A percentile compares a stretch with the other conserved stretches of the same genome.
Conservation (phyloP, 2,888 invertebrate species). For the Plagodis dolabraria region DNA sequence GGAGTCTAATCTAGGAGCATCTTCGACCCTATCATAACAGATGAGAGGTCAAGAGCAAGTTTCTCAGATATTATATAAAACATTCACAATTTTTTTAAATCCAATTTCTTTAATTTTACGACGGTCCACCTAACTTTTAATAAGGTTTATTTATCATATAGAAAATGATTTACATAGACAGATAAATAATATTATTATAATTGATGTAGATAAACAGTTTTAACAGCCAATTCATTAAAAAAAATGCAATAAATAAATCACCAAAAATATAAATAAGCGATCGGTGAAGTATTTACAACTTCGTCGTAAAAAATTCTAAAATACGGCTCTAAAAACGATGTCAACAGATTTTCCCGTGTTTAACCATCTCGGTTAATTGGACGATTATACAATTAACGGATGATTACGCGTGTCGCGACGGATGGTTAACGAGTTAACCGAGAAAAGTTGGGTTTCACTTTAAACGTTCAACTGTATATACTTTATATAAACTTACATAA, state of each 20-base stretch:
- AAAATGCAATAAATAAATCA: conserved; percentile 19
- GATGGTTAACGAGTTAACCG: conserved; percentile 36
- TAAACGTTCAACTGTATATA: conserved; percentile 14
- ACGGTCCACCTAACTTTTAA: too few species aligned
- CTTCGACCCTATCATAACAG: too few species aligned
- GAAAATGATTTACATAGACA: not conserved
- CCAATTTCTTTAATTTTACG: not conserved
- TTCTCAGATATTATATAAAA: too few species aligned
- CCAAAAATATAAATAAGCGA: conserved; percentile 18
- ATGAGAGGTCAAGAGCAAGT: too few species aligned
- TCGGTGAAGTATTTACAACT: conserved; percentile 31
- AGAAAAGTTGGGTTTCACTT: conserved; percentile 32
- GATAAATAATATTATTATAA: not conserved
- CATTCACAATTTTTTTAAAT: too few species aligned
- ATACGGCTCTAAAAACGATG: conserved; percentile 33
- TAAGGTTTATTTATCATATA: too few species aligned
- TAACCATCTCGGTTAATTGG: conserved; percentile 35
- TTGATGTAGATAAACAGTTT: not conserved
- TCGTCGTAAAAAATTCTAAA: conserved; percentile 25
- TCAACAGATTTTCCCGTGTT: conserved; percentile 32
- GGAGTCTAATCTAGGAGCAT: too few species aligned
- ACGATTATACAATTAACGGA: conserved; percentile 40
- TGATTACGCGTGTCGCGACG: conserved; percentile 39
- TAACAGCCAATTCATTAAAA: conserved; percentile 10
- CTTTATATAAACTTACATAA: too few species aligned